A percentile compares a stretch with the other conserved stretches of the same genome.
Evolutionary conservation across 2,113 vertebrate species (phyloP).

Genomic region (Boleophthalmus pectinirostris): DNA sequence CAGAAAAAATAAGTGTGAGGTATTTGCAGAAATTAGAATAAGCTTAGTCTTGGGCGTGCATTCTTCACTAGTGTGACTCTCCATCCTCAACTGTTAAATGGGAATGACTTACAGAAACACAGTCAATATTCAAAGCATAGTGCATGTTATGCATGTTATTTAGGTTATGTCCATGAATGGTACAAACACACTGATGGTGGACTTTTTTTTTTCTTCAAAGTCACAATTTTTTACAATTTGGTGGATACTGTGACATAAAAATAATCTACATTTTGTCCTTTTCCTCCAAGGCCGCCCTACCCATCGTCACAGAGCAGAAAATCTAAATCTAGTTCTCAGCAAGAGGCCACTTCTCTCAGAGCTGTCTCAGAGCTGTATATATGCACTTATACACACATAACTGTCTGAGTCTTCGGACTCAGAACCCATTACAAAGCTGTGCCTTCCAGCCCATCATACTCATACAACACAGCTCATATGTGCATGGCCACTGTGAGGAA

Average conservation of each 20-base stretch:
- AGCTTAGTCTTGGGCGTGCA: no score
- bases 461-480: not conserved
- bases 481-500: not conserved
- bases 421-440: not conserved
- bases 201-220: not conserved
- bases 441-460: not conserved
- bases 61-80: not conserved
- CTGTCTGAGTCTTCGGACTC: not conserved
- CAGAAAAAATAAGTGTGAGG: no score
- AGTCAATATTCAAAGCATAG: no score
- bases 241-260: not conserved
- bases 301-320: not conserved
- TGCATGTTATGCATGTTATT: not conserved
- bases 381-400: not conserved
- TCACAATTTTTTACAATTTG: not conserved
- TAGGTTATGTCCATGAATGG: no score
- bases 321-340: not conserved
- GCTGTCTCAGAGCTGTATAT: not conserved
- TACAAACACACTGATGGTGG: not conserved
- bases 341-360: not conserved
- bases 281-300: not conserved
- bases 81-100: no score
- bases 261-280: not conserved
- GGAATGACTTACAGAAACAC: not conserved
- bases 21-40: no score